Percentiles rank a stretch among this genome's conserved stretches.
phyloP scores from a whole-genome alignment of 2,888 invertebrate species.

The Apamea crenata region DNA sequence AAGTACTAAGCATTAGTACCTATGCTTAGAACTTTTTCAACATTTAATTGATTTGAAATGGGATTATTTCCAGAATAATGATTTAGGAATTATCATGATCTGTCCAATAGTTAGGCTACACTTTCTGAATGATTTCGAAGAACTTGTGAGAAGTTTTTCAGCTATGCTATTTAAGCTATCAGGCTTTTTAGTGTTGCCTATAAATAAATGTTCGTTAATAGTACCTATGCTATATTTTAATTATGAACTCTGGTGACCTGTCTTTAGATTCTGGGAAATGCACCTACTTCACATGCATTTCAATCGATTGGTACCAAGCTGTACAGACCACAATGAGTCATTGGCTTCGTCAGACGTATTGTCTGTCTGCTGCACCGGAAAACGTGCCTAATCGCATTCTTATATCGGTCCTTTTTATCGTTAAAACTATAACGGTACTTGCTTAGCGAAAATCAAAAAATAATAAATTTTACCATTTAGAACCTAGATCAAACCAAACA shows the following conservation, averaged over 20 bases:
- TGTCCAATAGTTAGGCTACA: not conserved
- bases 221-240: not conserved
- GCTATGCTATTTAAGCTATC: no score
- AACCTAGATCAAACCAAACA: not conserved
- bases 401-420: slow-evolving; percentile 5
- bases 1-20: not conserved
- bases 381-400: slow-evolving; percentile 26
- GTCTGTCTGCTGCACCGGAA: slow-evolving; percentile 14
- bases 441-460: no score
- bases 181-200: not conserved
- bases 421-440: not conserved
- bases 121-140: not conserved
- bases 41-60: slow-evolving; percentile 12
- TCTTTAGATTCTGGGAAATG: slow-evolving; percentile 22
- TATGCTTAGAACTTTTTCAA: not conserved
- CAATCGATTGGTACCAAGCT: not conserved
- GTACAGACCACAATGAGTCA: slow-evolving; percentile 46
- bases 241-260: slow-evolving; percentile 38
- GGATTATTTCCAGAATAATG: not conserved
- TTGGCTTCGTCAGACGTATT: slow-evolving; percentile 18
- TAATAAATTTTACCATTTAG: not conserved
- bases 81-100: slow-evolving; percentile 4
- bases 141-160: not conserved
- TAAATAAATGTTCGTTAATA: not conserved
- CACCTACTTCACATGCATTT: not conserved